phyloP scores from a whole-genome alignment of 2,113 vertebrate genomes.

The Aptenodytes forsteri region DNA sequence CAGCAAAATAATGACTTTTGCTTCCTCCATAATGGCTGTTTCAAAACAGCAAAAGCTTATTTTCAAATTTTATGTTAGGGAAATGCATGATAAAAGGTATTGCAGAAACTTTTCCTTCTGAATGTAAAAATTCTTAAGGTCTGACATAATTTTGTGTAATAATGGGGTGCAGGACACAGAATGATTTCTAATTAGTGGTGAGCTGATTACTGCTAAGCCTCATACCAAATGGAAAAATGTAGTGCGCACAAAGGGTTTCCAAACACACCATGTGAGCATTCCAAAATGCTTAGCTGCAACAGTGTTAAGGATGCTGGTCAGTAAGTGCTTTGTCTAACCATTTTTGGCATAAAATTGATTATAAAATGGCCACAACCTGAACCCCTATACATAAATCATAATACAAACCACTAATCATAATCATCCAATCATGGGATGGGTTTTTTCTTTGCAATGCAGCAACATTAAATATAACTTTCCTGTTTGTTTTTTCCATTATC shows the following conservation, averaged over 20 bases:
- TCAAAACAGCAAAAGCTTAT: neutral
- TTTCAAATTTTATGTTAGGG: neutral
- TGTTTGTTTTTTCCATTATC: neutral
- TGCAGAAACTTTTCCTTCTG: neutral
- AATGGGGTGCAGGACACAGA: constrained; percentile 3
- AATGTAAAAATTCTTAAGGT: constrained; percentile 17
- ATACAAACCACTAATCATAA: neutral
- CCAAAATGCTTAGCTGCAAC: constrained; percentile 52
- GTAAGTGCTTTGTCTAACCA: neutral
- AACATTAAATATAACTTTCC: neutral
- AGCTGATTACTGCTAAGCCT: constrained; percentile 54
- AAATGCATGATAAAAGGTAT: neutral
- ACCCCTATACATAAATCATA: neutral
- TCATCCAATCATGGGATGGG: neutral
- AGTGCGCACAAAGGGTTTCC: neutral
- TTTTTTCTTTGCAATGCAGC: neutral
- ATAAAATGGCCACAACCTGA: neutral
- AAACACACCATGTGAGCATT: constrained; percentile 19
- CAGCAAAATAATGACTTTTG: neutral
- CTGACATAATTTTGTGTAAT: constrained; percentile 48
- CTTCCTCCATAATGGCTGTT: neutral
- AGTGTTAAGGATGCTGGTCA: constrained; percentile 4
- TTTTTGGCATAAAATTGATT: neutral
- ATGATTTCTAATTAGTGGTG: constrained; percentile 64
- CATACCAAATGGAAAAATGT: constrained; percentile 13